Evolutionary conservation across 1,140 invertebrate genomes (phyloP), one percentile per base, ranked within the genome.

Genomic region (Sitophilus oryzae): DNA sequence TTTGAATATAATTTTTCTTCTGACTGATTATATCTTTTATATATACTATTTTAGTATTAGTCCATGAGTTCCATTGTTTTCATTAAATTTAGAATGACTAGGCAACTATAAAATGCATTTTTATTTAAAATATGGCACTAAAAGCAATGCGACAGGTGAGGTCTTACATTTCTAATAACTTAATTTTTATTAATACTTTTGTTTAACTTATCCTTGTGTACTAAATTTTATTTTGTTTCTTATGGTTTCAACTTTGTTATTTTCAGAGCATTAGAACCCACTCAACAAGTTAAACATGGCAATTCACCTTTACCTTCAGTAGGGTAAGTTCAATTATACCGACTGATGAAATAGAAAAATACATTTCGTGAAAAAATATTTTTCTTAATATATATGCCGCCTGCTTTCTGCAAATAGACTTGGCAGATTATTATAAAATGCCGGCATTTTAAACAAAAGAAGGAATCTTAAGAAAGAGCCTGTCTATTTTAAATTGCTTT

Each of bases 201-300:
- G 10, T 20, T 9, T 36, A 11, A 14, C 16, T 9, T 25, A 19
- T 14, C 10, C 34, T 8, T 21, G 5, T 44, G n/a, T 49, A 48
- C 46, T 49, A 49, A 30, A 56, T 47, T 40, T 54, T 44, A 49
- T 57, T 57, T 57, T 56, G 21, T 57, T 53, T 52, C 55, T 57
- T 52, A 57, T 38, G 14, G 41, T 57, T 52, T 54, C 44, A 45
- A 56, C 40, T 58, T 70, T 57, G 40, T 57, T 70, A 64, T 67
- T 72, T 72, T 64, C 70, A 72, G 70, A 66, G 69, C 67, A 44
- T 68, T 72, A 69, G 70, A 72, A 61, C 67, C 70, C 53, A 66
- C 64, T 56, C 69, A 69, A 64, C 67, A 68, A 66, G 66, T 64
- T 63, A 72, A 72, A 70, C 68, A 70, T 67, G 66, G 70, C 56